Evolutionary conservation across 92 coral and sea anemone species (phyloP), one percentile per base, ranked within the genome.

Genomic region (Epizoanthus illoricatus): DNA sequence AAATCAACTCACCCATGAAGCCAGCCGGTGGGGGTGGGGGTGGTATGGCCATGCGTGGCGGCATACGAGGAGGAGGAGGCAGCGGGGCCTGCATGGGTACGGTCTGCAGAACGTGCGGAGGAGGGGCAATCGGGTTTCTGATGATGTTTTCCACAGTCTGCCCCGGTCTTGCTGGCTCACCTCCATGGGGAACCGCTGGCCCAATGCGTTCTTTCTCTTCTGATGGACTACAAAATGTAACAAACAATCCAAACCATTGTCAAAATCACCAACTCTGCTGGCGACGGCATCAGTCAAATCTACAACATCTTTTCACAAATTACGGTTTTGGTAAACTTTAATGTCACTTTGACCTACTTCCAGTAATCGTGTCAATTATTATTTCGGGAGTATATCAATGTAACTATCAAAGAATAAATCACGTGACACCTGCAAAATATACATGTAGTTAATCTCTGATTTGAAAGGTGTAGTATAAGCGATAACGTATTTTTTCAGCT

Each of bases 131-230:
- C 68, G 88, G 87, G 72, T 62, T 89, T 20, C 52, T 83, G 43
- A 68, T 66, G 70, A 63, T 84, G 20, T 79, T 59, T 56, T 55
- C 75, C 40, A 81, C 66, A 4, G 47, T 52, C 3, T 67, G 66
- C 24, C 76, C 85, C 5, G 17, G 75, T 9, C 55, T 68, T 36
- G 23, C 88, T 20, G 88, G 87, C 23, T 80, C 85, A 7, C 74
- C 86, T 4, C 88, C 89, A 11, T 24, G 36, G 3, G 98, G 97
- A n/a, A 88, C 97, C 80, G 91, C 90, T 7, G 99, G 99, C 55
- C 99, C 99, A 40, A 96, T 96, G 65, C 97, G 90, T 75, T 96
- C 99, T 68, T 88, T 86, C 69, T 93, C 98, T 62, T 93, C 94
- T 28, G 94, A 94, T 10, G 98, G 91, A n/a, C 99, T 96, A 89